Base-by-base conservation (phyloP, 2,797 vertebrate species). In the Sebastes ruberrimus region DNA sequence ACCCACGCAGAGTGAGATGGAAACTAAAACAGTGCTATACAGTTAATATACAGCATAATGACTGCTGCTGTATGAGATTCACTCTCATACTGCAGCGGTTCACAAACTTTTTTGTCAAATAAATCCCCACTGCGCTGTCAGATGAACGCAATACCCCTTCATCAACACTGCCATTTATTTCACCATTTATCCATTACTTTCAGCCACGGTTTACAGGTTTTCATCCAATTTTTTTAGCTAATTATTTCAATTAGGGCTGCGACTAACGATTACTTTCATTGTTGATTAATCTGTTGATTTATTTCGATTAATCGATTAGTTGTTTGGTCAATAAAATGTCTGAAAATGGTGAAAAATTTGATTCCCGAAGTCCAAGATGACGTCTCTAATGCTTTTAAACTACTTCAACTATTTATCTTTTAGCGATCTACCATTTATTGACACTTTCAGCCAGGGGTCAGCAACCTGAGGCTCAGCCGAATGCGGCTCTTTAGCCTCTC, bases 1-100 rank as follows among this genome's bases (percentile, higher is more conserved):
- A 25, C 86, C 57, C 64, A 85, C 42, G 14, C 82, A 64, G 53
- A 62, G 63, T 16, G 38, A 71, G 61, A 76, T 46, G 56, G 30
- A 71, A 61, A 70, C 60, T 49, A 30, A 80, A 85, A 52, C 69
- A 22, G 46, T n/a, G 71, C 53, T 35, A 30, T 61, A 63, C 42
- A n/a, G 60, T 42, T 77, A 30, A 73, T 57, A 66, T 65, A n/a
- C 46, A 61, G 68, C 8, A 28, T 62, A 78, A 76, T 35, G 52
- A 18, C 33, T 49, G 65, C 33, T 49, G 65, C 72, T 38, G 68
- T 20, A 18, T 30, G 32, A 25, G 57, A 76, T 32, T 59, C 53
- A 33, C 11, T 63, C 14, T 70, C 27, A 25, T 55, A 14, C 71
- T 28, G 83, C 71, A 62, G 23, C 5, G 23, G 11, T 4, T 38